Percentiles rank a stretch among this genome's conserved stretches.
phyloP scores from a whole-genome alignment of 2,797 vertebrate species.

The Thaleichthys pacificus region DNA sequence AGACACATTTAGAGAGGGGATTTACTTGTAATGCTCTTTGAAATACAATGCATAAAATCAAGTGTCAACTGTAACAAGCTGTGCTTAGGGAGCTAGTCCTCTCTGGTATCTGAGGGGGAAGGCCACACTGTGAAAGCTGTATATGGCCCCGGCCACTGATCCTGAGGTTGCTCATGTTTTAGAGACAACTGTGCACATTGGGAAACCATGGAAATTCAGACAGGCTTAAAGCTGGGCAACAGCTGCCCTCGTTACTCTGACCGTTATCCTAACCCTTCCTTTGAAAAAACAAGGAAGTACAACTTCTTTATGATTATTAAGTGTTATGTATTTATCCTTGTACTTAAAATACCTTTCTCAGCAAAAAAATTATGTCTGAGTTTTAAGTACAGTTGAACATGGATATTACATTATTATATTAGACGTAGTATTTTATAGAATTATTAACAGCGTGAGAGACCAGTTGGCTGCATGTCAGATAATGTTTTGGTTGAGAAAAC shows the following conservation, averaged over 20 bases:
- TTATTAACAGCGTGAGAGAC: too few species aligned
- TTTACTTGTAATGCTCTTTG: slow-evolving; percentile 63
- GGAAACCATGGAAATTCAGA: slow-evolving; percentile 59
- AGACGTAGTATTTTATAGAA: too few species aligned
- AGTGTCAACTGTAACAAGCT: slow-evolving; percentile 71
- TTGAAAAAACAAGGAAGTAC: slow-evolving; percentile 53
- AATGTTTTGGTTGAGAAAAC: neutral
- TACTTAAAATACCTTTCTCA: neutral
- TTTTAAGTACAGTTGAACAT: slow-evolving; percentile 19
- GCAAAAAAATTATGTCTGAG: slow-evolving; percentile 56
- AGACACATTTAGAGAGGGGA: slow-evolving; percentile 50
- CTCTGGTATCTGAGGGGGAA: slow-evolving; percentile 21
- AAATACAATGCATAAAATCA: slow-evolving; percentile 66
- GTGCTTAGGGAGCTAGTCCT: slow-evolving; percentile 44
- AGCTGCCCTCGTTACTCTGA: slow-evolving; percentile 58
- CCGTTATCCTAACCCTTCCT: slow-evolving; percentile 55
- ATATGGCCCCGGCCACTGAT: slow-evolving; percentile 43
- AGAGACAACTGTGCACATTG: slow-evolving; percentile 63
- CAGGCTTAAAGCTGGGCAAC: slow-evolving; percentile 52
- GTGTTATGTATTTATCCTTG: neutral
- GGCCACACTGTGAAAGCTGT: slow-evolving; percentile 32
- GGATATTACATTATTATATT: too few species aligned
- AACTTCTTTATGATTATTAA: slow-evolving; percentile 62
- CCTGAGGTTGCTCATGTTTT: slow-evolving; percentile 49
- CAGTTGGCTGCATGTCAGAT: neutral